A percentile compares a stretch with the other conserved stretches of the same genome.
Evolutionary conservation across 2,113 vertebrate genomes (phyloP).

Genomic region (Nyctereutes procyonoides): DNA sequence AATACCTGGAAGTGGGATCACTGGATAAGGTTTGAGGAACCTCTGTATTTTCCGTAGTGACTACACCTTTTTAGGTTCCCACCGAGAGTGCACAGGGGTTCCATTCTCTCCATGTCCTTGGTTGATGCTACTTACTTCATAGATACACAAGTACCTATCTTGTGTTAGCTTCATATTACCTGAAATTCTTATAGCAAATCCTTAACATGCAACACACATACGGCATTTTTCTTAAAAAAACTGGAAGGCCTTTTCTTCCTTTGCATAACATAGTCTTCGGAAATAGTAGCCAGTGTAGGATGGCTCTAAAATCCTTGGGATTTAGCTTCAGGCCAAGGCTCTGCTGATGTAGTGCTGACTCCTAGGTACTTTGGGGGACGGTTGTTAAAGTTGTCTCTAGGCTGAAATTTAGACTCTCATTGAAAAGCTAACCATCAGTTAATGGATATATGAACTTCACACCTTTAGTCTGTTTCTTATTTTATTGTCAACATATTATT

Average conservation of each 20-base stretch:
- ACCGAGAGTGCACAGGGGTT: not conserved
- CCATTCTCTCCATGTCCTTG: not conserved
- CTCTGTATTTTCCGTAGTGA: not conserved
- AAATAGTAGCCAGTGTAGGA: not conserved
- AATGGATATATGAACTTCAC: constrained; percentile 59
- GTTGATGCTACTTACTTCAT: not conserved
- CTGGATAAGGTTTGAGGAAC: not conserved
- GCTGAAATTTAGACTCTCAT: not conserved
- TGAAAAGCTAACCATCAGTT: constrained; percentile 40
- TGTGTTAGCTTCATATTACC: not conserved
- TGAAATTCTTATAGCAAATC: not conserved
- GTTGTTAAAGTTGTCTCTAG: not conserved
- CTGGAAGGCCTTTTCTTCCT: not conserved
- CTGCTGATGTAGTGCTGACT: not conserved
- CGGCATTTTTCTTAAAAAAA: constrained; percentile 29
- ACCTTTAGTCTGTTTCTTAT: constrained; percentile 59
- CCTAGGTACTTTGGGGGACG: not conserved
- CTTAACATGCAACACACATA: not conserved
- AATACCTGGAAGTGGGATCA: not conserved
- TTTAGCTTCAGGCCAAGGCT: not conserved
- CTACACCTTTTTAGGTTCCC: not conserved
- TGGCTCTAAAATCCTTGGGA: not conserved
- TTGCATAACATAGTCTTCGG: not conserved
- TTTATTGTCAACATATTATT: constrained; percentile 69
- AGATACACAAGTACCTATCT: not conserved